These are phyloP conservation scores for Eptatretus burgeri DNA, from an alignment of 2,113 vertebrate species.

Conservation along the genomic window DNA sequence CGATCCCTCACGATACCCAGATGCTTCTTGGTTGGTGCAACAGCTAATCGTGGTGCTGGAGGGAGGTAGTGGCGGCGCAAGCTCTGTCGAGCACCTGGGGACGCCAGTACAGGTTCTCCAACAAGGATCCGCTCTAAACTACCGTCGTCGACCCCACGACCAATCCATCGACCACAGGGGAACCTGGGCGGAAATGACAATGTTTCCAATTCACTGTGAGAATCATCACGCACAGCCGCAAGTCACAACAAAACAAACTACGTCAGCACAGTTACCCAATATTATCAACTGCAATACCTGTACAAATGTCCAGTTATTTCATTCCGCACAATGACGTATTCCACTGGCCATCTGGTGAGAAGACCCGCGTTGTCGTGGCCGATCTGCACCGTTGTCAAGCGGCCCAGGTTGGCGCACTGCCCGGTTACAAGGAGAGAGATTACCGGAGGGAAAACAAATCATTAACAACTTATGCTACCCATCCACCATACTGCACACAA, in stretches of 20 bases:
- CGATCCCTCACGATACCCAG: too few species aligned
- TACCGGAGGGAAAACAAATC: neutral
- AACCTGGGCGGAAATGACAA: constrained; percentile 20
- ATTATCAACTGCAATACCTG: constrained; percentile 21
- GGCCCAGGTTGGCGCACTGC: constrained; percentile 82
- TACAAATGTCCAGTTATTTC: constrained; percentile 87
- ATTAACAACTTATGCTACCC: neutral
- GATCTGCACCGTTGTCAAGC: constrained; percentile 69
- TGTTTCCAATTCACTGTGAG: neutral
- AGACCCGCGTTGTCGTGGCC: constrained; percentile 88
- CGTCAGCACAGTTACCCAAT: too few species aligned
- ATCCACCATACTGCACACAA: neutral
- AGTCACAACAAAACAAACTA: too few species aligned
- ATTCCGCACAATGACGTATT: constrained; percentile 86
- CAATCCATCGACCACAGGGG: constrained; percentile 60
- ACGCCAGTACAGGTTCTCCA: constrained; percentile 32
- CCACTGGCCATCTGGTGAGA: constrained; percentile 83
- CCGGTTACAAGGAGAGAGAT: neutral
- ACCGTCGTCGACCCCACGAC: constrained; percentile 53
- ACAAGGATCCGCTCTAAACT: constrained; percentile 63
- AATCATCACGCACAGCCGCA: neutral
- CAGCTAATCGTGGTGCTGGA: constrained; percentile 7
- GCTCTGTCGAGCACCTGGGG: constrained; percentile 27
- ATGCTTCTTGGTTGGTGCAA: too few species aligned
- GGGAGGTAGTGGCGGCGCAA: constrained; percentile 45